These are phyloP conservation scores for Ecdyonurus torrentis DNA, from an alignment of 2,888 invertebrate genomes.

Conservation along the genomic window DNA sequence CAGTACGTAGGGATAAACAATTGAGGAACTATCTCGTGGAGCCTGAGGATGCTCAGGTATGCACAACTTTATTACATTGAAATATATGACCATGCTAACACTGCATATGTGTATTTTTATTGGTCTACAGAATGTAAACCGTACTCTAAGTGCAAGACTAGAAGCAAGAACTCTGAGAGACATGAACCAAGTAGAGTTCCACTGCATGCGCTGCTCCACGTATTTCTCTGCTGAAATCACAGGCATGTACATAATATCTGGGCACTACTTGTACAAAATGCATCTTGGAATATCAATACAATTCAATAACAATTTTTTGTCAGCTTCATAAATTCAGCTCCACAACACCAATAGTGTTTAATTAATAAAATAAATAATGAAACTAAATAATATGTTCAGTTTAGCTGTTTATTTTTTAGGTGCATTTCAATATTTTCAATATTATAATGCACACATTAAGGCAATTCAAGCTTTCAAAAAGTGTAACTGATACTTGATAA, in stretches of 20 bases:
- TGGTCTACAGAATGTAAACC: not conserved
- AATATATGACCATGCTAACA: constrained; percentile 24
- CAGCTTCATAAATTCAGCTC: no score
- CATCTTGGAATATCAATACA: no score
- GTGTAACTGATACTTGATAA: no score
- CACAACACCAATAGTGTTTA: no score
- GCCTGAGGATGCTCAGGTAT: constrained; percentile 35
- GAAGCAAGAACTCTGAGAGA: constrained; percentile 24
- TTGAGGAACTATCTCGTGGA: constrained; percentile 39
- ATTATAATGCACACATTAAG: no score
- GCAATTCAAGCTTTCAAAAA: no score
- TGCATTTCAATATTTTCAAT: no score
- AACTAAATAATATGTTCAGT: not conserved
- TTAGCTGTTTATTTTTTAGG: no score
- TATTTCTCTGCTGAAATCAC: constrained; percentile 36
- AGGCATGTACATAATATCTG: no score
- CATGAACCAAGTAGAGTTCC: constrained; percentile 32
- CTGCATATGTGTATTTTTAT: not conserved
- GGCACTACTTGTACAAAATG: no score
- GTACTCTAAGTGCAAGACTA: constrained; percentile 16
- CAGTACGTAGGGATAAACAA: constrained; percentile 36
- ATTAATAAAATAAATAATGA: no score
- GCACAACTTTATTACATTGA: constrained; percentile 10
- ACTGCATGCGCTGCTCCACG: constrained; percentile 44
- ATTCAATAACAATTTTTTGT: no score